Evolutionary conservation across 2,888 invertebrate genomes (phyloP).

Genomic region (Megalurothrips usitatus): DNA sequence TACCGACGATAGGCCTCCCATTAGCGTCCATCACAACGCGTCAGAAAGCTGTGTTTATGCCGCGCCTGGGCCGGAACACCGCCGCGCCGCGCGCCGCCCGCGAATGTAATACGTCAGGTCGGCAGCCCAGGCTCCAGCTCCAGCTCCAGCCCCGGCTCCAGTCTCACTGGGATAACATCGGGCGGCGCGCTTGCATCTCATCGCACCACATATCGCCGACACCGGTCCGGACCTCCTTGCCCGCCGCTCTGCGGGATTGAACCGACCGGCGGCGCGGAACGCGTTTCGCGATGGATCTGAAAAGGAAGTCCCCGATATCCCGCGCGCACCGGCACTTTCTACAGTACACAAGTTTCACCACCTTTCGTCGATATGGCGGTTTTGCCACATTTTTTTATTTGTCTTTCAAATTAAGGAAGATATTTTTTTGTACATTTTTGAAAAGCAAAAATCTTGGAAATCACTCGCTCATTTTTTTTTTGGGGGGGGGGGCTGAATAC

Average conservation of each 20-base stretch:
- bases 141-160: not conserved
- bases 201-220: not conserved
- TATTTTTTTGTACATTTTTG: too few species aligned
- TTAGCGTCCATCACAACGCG: constrained; percentile 12
- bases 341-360: too few species aligned
- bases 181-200: not conserved
- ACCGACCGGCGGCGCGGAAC: not conserved
- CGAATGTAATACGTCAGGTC: not conserved
- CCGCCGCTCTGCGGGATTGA: not conserved
- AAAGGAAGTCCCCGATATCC: too few species aligned
- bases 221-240: not conserved
- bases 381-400: too few species aligned
- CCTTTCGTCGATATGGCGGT: too few species aligned
- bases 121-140: not conserved
- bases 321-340: too few species aligned
- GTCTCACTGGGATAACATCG: not conserved
- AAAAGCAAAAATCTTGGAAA: too few species aligned
- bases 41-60: constrained; percentile 7
- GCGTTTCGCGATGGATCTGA: not conserved
- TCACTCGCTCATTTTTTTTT: too few species aligned
- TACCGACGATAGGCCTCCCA: constrained; percentile 13
- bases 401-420: too few species aligned
- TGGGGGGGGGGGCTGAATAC: too few species aligned
- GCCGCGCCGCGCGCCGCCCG: not conserved
- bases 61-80: not conserved